phyloP scores from a whole-genome alignment of 2,797 vertebrate species.

The Mus minutoides region DNA sequence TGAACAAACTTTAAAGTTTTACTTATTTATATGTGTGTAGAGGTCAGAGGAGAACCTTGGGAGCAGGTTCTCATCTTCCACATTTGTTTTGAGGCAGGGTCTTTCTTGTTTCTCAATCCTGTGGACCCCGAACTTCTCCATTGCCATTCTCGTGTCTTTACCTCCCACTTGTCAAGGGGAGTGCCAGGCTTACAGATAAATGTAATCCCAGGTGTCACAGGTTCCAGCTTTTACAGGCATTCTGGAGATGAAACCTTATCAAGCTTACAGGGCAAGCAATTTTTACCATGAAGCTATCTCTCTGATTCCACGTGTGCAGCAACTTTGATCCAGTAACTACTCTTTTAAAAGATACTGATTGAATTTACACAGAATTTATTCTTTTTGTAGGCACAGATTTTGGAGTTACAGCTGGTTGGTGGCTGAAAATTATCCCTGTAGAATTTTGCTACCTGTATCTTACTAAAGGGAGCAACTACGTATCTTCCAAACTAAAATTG shows the following conservation, averaged over 20 bases:
- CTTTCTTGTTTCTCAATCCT: no score
- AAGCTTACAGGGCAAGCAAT: background rate
- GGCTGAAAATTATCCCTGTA: background rate
- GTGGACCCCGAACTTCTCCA: rapidly evolving
- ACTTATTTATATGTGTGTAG: background rate
- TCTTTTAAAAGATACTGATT: background rate
- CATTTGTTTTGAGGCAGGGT: background rate
- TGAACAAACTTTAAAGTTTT: background rate
- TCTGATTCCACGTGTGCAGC: background rate
- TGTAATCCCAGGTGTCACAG: background rate
- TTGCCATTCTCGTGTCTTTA: background rate
- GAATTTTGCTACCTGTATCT: background rate
- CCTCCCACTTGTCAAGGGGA: no score
- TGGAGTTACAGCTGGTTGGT: background rate
- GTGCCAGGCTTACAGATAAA: background rate
- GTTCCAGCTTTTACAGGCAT: no score
- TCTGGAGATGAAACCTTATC: background rate
- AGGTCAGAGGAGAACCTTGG: background rate
- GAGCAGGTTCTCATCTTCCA: background rate
- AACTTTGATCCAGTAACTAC: background rate
- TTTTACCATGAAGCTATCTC: background rate
- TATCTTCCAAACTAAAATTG: background rate
- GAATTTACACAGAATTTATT: background rate
- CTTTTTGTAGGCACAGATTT: background rate
- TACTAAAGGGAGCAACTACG: background rate